Conservation (phyloP, 2,113 vertebrate species). For the Cranoglanis bouderius region DNA sequence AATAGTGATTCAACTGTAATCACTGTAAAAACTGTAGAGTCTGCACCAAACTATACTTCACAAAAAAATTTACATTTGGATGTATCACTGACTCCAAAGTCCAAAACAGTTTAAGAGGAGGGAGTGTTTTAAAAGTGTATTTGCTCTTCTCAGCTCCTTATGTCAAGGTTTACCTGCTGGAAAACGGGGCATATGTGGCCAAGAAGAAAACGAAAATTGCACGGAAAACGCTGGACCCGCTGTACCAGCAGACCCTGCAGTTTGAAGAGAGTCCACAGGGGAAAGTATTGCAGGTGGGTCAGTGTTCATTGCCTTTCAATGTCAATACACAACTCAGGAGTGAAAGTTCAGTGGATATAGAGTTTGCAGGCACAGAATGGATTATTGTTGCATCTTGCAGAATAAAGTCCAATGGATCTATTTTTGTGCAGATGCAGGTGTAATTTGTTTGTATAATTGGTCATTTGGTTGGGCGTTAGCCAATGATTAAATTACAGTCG, state of each 20-base stretch:
- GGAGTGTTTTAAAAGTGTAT: conserved; percentile 42
- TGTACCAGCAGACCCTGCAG: conserved; percentile 94
- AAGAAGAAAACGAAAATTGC: conserved; percentile 99
- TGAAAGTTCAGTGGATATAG: not conserved
- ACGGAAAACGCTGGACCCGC: conserved; percentile 94
- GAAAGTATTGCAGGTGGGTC: conserved; percentile 94
- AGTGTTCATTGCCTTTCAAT: not conserved
- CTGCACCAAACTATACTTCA: not conserved
- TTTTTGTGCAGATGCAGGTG: not conserved
- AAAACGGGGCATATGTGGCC: conserved; percentile 94
- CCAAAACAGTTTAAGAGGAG: not conserved
- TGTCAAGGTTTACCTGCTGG: conserved; percentile 96
- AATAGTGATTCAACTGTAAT: not conserved
- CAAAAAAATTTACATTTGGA: not conserved
- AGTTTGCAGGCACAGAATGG: not conserved
- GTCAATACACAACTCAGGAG: not conserved
- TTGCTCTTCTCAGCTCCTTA: conserved; percentile 83
- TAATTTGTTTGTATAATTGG: not conserved
- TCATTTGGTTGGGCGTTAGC: not conserved
- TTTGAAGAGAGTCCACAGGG: conserved; percentile 97
- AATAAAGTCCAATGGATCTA: not conserved
- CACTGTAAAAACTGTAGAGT: not conserved
- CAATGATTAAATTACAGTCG: not conserved
- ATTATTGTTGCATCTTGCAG: not conserved
- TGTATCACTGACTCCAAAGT: not conserved